Conservation (phyloP, 2,888 invertebrate species). For the Conistra vaccinii region DNA sequence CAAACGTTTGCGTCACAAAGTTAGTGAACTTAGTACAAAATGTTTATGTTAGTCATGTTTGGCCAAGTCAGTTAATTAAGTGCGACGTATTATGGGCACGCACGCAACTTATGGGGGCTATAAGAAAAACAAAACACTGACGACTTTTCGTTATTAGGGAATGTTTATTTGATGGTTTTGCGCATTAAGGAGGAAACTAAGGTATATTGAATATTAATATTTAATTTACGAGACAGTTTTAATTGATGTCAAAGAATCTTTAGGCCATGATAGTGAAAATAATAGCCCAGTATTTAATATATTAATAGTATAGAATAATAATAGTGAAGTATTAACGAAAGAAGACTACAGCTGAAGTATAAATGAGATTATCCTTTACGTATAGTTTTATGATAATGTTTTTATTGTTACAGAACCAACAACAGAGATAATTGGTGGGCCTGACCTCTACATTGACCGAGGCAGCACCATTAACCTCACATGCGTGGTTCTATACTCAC, state of each 20-base stretch:
- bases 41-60: conserved; percentile 82
- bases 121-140: conserved; percentile 77
- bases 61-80: conserved; percentile 83
- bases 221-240: neutral
- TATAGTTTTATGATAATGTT: neutral
- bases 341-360: too few species aligned
- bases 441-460: conserved; percentile 97
- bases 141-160: conserved; percentile 53
- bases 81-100: conserved; percentile 81
- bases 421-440: conserved; percentile 97
- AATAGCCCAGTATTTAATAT: neutral
- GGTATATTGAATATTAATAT: neutral
- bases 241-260: neutral
- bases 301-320: too few species aligned
- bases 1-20: conserved; percentile 73
- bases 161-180: conserved; percentile 38
- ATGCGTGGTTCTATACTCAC: conserved; percentile 97
- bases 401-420: conserved; percentile 94
- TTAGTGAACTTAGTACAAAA: conserved; percentile 77
- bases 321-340: neutral
- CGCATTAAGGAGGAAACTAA: neutral
- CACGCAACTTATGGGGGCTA: conserved; percentile 75
- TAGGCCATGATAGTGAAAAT: neutral
- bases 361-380: neutral
- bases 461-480: conserved; percentile 98